Conservation (phyloP, 2,113 vertebrate genomes). For the Calidris pygmaea region DNA sequence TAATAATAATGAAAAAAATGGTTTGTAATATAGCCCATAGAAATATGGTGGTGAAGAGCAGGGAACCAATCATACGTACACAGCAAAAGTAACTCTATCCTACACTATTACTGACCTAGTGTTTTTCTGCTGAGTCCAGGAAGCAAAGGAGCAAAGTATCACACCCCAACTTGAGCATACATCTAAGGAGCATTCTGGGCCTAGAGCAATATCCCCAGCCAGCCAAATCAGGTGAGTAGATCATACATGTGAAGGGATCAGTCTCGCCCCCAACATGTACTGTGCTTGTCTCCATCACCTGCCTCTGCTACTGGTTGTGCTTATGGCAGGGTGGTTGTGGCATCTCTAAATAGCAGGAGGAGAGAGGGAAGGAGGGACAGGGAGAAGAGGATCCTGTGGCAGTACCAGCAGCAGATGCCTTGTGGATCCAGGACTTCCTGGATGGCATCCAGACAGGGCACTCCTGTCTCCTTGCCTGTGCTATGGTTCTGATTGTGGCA, state of each 20-base stretch:
- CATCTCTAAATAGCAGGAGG: not conserved
- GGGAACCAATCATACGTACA: not conserved
- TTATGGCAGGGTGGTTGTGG: not conserved
- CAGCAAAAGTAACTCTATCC: not conserved
- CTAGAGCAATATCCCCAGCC: not conserved
- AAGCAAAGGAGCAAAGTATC: not conserved
- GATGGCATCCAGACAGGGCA: not conserved
- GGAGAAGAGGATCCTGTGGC: not conserved
- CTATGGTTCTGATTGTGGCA: not conserved
- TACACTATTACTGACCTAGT: not conserved
- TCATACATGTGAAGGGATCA: accelerated
- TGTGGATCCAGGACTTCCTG: not conserved
- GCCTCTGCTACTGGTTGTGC: not conserved
- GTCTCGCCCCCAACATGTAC: accelerated
- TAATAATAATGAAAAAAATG: not conserved
- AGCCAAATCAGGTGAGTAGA: not conserved
- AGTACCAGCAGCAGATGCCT: not conserved
- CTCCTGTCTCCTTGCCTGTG: not conserved
- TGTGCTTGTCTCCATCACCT: not conserved
- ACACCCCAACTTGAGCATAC: not conserved
- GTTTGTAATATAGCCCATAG: not conserved
- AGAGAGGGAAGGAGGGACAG: not conserved
- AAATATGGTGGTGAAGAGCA: not conserved
- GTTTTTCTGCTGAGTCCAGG: not conserved
- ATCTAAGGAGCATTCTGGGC: not conserved